Evolutionary conservation across 2,888 invertebrate genomes (phyloP), one percentile per base, ranked within the genome.

Genomic region (Eupithecia inturbata): DNA sequence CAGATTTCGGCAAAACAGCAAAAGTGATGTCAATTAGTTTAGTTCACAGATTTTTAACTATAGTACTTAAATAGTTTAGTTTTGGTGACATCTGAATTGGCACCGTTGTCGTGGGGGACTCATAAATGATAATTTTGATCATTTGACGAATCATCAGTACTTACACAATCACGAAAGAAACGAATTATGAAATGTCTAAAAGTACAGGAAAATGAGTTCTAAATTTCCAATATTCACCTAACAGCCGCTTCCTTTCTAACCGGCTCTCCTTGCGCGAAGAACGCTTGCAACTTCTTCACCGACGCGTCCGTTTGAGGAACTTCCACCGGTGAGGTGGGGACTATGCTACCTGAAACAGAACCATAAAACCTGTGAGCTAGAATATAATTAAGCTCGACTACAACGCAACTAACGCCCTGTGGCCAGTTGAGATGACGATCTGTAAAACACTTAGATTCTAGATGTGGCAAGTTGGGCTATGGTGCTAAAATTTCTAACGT

Each of bases 231-330:
- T 62, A 31, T 16, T 66, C 83, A 94, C 94, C 94, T 92, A 9
- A 95, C 86, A 3, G 94, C 90, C 1, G 95, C 91, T 83, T 96
- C 96, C 78, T 96, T 96, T 74, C 95, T 95, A 63, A 96, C 93
- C 0, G 96, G 96, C 79, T 96, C 96, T 67, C 95, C 95, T 82
- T 96, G 96, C 16, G 96, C 96, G 81, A 97, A 96, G 87, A 97
- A 97, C 1, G 96, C 97, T 88, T 97, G 96, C 1, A 97, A 87
- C 81, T 96, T 96, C 82, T 95, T 96, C 0, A 97, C 96, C 10
- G 95, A 93, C 0, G 91, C 87, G 69, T 96, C 96, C 9, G 95
- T 90, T 6, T 89, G 85, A 0, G 86, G 85, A 2, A 83, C 70
- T 4, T 92, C 92, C 10, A 93, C 92, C 1, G 95, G 95, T 0